These are phyloP conservation scores for Ondatra zibethicus DNA, from an alignment of 2,113 vertebrate genomes.

Conservation along the genomic window DNA sequence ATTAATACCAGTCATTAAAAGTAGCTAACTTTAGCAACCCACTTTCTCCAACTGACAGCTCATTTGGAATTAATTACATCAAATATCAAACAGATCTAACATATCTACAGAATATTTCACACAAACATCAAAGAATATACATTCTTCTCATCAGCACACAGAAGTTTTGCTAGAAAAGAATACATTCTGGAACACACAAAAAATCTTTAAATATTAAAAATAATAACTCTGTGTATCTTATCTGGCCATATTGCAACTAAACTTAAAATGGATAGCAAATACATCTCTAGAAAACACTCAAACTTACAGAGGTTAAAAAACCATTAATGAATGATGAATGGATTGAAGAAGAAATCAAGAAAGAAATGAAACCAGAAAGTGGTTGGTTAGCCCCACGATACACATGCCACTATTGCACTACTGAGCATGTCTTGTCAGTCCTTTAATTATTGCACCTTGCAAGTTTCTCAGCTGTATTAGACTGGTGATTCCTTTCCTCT, in stretches of 20 bases:
- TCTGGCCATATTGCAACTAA: not conserved
- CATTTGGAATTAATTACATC: not conserved
- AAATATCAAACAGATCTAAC: not conserved
- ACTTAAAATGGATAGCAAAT: not conserved
- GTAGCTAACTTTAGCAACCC: not conserved
- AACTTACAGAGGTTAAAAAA: not conserved
- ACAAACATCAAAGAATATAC: not conserved
- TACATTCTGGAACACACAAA: not conserved
- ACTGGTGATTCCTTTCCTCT: not conserved
- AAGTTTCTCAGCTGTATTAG: not conserved
- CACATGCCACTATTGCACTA: not conserved
- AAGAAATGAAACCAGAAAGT: not conserved
- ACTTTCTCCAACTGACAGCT: not conserved
- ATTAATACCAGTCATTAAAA: not conserved
- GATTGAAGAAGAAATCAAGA: not conserved
- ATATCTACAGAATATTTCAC: not conserved
- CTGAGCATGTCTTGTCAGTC: not conserved
- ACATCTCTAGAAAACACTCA: not conserved
- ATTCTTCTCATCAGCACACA: not conserved
- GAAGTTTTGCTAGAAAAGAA: not conserved
- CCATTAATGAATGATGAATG: not conserved
- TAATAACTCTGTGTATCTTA: not conserved
- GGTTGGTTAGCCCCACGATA: not conserved
- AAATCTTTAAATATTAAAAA: not conserved
- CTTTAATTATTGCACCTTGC: not conserved